A percentile compares a stretch with the other conserved stretches of the same genome.
These are phyloP conservation scores for Drosophila pruinosa DNA, from an alignment of 1,140 invertebrate genomes.

Conservation along the genomic window DNA sequence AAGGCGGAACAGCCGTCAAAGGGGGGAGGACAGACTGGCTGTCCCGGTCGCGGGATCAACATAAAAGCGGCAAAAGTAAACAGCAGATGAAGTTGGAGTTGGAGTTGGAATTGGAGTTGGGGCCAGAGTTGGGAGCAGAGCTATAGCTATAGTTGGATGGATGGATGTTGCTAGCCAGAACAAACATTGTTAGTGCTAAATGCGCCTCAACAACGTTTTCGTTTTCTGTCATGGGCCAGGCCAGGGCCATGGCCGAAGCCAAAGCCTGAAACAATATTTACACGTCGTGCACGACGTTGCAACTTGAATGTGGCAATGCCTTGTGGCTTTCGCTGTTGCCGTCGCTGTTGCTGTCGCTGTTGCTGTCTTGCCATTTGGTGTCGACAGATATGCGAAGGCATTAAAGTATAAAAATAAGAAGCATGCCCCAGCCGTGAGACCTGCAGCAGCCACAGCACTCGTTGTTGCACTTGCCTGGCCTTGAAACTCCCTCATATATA, in stretches of 20 bases:
- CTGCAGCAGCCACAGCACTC: constrained; percentile 53
- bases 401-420: constrained; percentile 80
- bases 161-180: constrained; percentile 62
- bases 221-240: constrained; percentile 34
- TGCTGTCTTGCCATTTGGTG: constrained; percentile 50
- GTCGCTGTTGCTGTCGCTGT: constrained; percentile 14
- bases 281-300: constrained; percentile 74
- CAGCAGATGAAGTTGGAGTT: constrained; percentile 33
- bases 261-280: constrained; percentile 69
- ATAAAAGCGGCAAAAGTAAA: constrained; percentile 76
- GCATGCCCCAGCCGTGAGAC: constrained; percentile 56
- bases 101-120: constrained; percentile 30
- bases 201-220: constrained; percentile 61
- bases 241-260: not conserved
- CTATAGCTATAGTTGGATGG: constrained; percentile 25
- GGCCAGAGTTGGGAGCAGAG: constrained; percentile 33
- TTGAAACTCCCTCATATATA: constrained; percentile 46
- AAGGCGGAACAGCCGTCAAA: not conserved
- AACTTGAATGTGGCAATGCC: constrained; percentile 63
- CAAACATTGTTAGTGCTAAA: constrained; percentile 80
- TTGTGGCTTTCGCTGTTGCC: constrained; percentile 20
- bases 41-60: constrained; percentile 64
- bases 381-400: constrained; percentile 71
- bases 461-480: constrained; percentile 65
- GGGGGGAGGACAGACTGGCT: not conserved